Conservation (phyloP, 2,797 vertebrate species). For the Scleropages formosus region DNA sequence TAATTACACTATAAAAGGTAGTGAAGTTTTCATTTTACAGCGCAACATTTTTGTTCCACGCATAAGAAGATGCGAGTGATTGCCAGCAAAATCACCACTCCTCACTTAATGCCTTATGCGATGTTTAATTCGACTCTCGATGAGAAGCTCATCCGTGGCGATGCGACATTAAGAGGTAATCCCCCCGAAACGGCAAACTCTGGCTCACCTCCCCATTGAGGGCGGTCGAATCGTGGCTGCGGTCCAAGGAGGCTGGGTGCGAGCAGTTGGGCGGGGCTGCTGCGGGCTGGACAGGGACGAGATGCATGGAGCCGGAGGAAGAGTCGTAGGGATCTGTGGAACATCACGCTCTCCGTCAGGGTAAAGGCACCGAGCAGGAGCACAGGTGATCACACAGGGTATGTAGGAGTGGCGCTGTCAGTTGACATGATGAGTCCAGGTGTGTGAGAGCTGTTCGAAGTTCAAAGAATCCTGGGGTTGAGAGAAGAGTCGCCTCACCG, state of each 20-base stretch:
- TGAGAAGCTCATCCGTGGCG: too few species aligned
- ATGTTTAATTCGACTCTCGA: too few species aligned
- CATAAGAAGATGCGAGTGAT: too few species aligned
- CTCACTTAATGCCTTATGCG: too few species aligned
- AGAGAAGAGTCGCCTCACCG: constrained; percentile 64
- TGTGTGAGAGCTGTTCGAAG: too few species aligned
- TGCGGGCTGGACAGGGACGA: constrained; percentile 91
- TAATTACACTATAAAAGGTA: too few species aligned
- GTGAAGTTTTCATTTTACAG: too few species aligned
- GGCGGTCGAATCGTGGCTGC: constrained; percentile 85
- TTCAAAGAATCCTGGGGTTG: not conserved
- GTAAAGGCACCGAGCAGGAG: not conserved
- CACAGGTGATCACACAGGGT: not conserved
- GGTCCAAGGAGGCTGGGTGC: constrained; percentile 78
- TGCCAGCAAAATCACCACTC: too few species aligned
- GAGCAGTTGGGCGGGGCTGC: constrained; percentile 77
- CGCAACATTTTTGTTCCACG: too few species aligned
- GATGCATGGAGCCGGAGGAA: constrained; percentile 87
- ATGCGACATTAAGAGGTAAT: too few species aligned
- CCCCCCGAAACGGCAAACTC: not conserved
- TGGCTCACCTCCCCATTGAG: constrained; percentile 88
- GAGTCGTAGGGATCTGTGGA: constrained; percentile 84
- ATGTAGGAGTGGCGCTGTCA: not conserved
- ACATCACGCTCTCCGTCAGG: constrained; percentile 36
- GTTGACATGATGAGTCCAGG: not conserved